Base-by-base conservation (phyloP, 2,888 invertebrate genomes). In the Aquatica leii region DNA sequence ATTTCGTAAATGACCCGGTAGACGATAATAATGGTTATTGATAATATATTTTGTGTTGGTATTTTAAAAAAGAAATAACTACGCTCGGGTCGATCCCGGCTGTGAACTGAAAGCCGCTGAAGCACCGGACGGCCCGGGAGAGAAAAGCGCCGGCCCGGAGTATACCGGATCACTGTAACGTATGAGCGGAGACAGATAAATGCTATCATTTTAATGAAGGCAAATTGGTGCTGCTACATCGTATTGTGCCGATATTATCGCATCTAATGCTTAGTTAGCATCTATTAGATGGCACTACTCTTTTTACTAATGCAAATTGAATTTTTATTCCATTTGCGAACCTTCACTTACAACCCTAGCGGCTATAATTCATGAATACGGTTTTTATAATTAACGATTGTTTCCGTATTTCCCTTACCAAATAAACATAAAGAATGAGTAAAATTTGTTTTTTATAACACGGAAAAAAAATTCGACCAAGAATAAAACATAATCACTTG, bases 111-210 rank as follows among this genome's bases (percentile, higher is more conserved):
- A 73, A 69, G 59, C 63, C 46, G 68, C 65, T 66, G 65, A 66
- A 75, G 77, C 75, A 76, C 76, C 78, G 76, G 77, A 69, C 69
- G 75, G 77, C 80, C 80, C 80, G 78, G 78, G 80, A 77, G 78
- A 81, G 82, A 81, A 83, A 80, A 82, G 81, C 83, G 80, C 80
- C 81, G 81, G 82, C 83, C 84, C 84, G 81, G 80, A 82, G 80
- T 79, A 77, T 73, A 58, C 65, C 59, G 59, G 59, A 64, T 48
- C 60, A 64, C 59, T 24, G 40, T 60, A 55, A 59, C 59, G 43
- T 41, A 56, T 41, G 64, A 64, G 64, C 64, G 64, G 64, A 63
- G 63, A 63, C 40, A 63, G 59, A 59, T 63, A 63, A 63, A 59
- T 59, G 18, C 55, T 63, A 63, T 63, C 63, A 63, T 49, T 54